Evolutionary conservation across 1,140 invertebrate genomes (phyloP).

Genomic region (Ectropis grisescens): DNA sequence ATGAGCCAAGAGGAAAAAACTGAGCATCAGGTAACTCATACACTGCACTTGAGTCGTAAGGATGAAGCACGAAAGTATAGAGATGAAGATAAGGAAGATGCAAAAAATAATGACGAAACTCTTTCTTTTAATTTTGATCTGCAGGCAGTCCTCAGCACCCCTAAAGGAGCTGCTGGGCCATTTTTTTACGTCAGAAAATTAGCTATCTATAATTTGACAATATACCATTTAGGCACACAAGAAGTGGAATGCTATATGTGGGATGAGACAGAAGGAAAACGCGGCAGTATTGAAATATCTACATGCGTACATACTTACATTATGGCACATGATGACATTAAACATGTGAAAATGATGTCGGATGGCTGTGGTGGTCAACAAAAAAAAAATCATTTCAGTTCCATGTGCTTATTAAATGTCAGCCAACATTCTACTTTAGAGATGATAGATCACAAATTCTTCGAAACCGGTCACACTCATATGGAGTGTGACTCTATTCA

Average conservation of each 20-base stretch:
- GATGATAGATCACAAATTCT: constrained; percentile 8
- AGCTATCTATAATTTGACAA: constrained; percentile 6
- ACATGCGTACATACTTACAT: constrained; percentile 1
- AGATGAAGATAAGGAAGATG: constrained; percentile 3
- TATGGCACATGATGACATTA: not conserved
- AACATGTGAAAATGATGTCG: constrained; percentile 7
- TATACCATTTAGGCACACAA: constrained; percentile 6
- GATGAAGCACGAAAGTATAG: not conserved
- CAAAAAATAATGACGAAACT: constrained; percentile 3
- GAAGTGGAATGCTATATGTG: constrained; percentile 5
- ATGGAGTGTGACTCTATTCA: constrained; percentile 14
- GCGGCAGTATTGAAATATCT: constrained; percentile 5
- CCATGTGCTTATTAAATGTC: constrained; percentile 2
- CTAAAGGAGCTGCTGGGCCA: constrained; percentile 8
- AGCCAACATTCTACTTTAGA: not conserved
- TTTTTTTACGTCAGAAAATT: constrained; percentile 7
- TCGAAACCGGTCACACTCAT: constrained; percentile 5
- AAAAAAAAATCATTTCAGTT: constrained; percentile 8
- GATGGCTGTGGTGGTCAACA: constrained; percentile 7
- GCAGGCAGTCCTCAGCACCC: constrained; percentile 4
- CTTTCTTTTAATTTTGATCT: constrained; percentile 10
- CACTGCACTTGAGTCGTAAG: not conserved
- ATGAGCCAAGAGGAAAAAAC: not conserved
- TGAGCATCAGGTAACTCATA: too few species aligned
- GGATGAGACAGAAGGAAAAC: constrained; percentile 7